Evolutionary conservation across 2,888 invertebrate species (phyloP), one percentile per base, ranked within the genome.

Genomic region (Drosophila multiciliata): DNA sequence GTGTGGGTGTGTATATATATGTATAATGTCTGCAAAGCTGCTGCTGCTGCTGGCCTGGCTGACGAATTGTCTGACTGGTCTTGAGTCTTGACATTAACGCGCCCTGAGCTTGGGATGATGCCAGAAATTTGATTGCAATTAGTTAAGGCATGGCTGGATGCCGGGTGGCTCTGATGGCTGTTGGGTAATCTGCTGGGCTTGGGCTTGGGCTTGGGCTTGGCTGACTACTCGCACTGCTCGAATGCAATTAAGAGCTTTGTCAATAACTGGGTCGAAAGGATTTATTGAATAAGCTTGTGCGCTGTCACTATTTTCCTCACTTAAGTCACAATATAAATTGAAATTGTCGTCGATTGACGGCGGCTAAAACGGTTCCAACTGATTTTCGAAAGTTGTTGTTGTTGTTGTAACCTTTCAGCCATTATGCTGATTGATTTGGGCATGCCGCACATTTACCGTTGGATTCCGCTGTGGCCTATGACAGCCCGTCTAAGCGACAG

Each of bases 201-300:
- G 23, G 35, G 62, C 26, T 26, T 4, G 26, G 65, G n/a, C n/a
- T 23, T 23, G 1, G 23, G 23, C 23, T 23, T 45, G 35, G 62
- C 26, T 26, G 3, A 36, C 42, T 38, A 66, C 33, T 54, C 48
- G 17, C 53, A 65, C 58, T 81, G n/a, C 79, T 81, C 70, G 60
- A 73, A 82, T 80, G 82, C 82, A 82, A 82, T 82, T 82, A 80
- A 80, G 78, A 80, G 78, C 80, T 78, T 82, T 82, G 82, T 75
- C 77, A 78, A 77, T 76, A 79, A 74, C 79, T 77, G 61, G 73
- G 71, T 69, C 72, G 49, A 82, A 74, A 68, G 73, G 82, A 79
- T 83, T 83, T 79, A 80, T 82, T 82, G 78, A 82, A 82, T 82
- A 64, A 82, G 67, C 65, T 82, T 73, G 71, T 60, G 36, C 59